phyloP scores from a whole-genome alignment of 2,113 vertebrate genomes.

The Amphiprion percula region DNA sequence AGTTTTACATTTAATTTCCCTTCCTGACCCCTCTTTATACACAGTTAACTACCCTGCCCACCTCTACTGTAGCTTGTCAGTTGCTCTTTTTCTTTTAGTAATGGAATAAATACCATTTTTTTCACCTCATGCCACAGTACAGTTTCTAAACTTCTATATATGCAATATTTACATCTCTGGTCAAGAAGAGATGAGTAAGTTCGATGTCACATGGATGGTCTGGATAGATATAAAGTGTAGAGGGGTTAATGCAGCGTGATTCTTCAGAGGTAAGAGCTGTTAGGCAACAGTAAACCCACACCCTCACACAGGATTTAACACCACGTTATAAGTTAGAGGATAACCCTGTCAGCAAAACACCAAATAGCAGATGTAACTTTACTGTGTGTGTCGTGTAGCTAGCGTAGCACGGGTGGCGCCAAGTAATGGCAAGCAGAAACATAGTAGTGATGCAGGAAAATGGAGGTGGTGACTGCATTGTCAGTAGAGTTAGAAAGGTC shows the following conservation, averaged over 20 bases:
- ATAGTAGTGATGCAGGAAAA: slow-evolving; percentile 56
- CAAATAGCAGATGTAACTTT: slow-evolving; percentile 55
- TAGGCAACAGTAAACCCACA: slow-evolving; percentile 48
- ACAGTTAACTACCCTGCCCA: slow-evolving; percentile 51
- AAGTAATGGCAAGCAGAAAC: slow-evolving; percentile 61
- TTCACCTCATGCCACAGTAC: slow-evolving; percentile 77
- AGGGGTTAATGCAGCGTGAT: slow-evolving; percentile 56
- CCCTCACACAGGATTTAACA: slow-evolving; percentile 36
- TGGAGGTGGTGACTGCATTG: slow-evolving; percentile 41
- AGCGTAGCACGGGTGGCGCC: slow-evolving; percentile 43
- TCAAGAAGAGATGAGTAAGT: slow-evolving; percentile 50
- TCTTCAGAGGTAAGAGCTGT: slow-evolving; percentile 60
- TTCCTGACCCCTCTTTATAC: slow-evolving; percentile 35
- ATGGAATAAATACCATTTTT: slow-evolving; percentile 57
- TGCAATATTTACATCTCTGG: slow-evolving; percentile 70
- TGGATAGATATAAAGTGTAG: slow-evolving; percentile 44
- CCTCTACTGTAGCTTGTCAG: slow-evolving; percentile 48
- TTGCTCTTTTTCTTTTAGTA: slow-evolving; percentile 49
- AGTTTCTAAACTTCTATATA: slow-evolving; percentile 70
- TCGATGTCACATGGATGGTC: slow-evolving; percentile 48
- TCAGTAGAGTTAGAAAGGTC: slow-evolving; percentile 73
- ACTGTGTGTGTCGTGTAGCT: slow-evolving; percentile 42
- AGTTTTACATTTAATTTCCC: slow-evolving; percentile 63
- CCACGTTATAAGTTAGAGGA: slow-evolving; percentile 40
- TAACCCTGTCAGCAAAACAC: slow-evolving; percentile 58